Base-by-base conservation (phyloP, 2,888 invertebrate genomes). In the Drosophila emarginata region DNA sequence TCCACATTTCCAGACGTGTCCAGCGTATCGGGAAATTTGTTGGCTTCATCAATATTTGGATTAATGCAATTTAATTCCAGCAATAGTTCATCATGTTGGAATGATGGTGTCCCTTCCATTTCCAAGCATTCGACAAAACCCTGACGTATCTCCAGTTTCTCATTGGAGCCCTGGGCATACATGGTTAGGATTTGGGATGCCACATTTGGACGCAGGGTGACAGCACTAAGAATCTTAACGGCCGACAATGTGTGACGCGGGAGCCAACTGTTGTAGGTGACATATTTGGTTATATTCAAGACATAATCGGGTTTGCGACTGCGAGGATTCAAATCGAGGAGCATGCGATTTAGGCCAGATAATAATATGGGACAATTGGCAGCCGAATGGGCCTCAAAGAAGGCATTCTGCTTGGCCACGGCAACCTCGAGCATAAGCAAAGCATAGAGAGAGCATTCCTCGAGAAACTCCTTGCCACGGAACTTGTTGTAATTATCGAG, bases 41-140 rank as follows among this genome's bases (percentile, higher is more conserved):
- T 26, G 26, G 60, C 52, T n/a, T 18, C 5, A 11, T 40, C 52
- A 45, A n/a, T n/a, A n/a, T 39, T 9, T 39, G 36, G 39, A n/a
- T 66, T 61, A 70, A 74, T 67, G 0, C 59, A 12, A 2, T 56
- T 51, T 15, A 65, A 28, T 4, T 65, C 14, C 2, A 67, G 51
- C 15, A 59, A 14, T 4, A 60, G 9, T 2, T 68, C 67, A 1
- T 74, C 74, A 4, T 61, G 4, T 14, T 39, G 53, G 0, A 28
- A 23, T 5, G 32, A 23, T 5, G 21, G 21, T 15, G 26, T 23
- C 0, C 53, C 21, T 4, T 90, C 88, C 37, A 94, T 94, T 86
- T 98, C 98, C 61, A 98, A 91, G 88, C 97, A 96, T 83, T 98
- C 97, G 7, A 98, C 97, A 92, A 98, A 98, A 0, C 96, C 96